phyloP scores from a whole-genome alignment of 2,113 vertebrate genomes.

The Trogon melanurus region DNA sequence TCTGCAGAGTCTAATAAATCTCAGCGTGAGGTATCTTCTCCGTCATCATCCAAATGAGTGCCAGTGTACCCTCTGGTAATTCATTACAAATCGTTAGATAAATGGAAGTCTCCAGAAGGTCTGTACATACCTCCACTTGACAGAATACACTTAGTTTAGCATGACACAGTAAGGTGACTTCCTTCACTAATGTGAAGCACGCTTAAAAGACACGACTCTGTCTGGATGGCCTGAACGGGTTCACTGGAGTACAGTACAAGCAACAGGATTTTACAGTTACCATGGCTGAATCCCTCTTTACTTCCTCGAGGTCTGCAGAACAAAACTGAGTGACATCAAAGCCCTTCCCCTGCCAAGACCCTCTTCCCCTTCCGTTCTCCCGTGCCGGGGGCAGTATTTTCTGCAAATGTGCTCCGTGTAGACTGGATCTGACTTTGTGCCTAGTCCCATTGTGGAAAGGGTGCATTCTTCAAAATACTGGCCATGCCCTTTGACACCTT shows the following conservation, averaged over 20 bases:
- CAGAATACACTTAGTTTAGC: conserved; percentile 76
- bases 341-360: conserved; percentile 76
- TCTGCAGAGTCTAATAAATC: conserved; percentile 76
- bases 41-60: conserved; percentile 65
- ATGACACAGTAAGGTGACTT: conserved; percentile 74
- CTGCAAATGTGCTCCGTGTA: conserved; percentile 79
- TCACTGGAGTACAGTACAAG: conserved; percentile 72
- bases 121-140: conserved; percentile 72
- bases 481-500: conserved; percentile 78
- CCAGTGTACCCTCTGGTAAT: conserved; percentile 72
- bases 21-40: conserved; percentile 77
- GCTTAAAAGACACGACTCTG: conserved; percentile 67
- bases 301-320: conserved; percentile 72
- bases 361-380: conserved; percentile 76
- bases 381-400: conserved; percentile 69
- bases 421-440: conserved; percentile 80
- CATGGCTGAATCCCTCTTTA: conserved; percentile 75
- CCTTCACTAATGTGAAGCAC: conserved; percentile 71
- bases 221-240: conserved; percentile 68
- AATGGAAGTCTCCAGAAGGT: conserved; percentile 71
- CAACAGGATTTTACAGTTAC: conserved; percentile 70
- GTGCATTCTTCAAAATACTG: conserved; percentile 79
- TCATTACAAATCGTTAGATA: conserved; percentile 67
- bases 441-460: conserved; percentile 82
- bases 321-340: conserved; percentile 74